Base-by-base conservation (phyloP, 2,797 vertebrate species). In the Parauchenoglanis punctatus region DNA sequence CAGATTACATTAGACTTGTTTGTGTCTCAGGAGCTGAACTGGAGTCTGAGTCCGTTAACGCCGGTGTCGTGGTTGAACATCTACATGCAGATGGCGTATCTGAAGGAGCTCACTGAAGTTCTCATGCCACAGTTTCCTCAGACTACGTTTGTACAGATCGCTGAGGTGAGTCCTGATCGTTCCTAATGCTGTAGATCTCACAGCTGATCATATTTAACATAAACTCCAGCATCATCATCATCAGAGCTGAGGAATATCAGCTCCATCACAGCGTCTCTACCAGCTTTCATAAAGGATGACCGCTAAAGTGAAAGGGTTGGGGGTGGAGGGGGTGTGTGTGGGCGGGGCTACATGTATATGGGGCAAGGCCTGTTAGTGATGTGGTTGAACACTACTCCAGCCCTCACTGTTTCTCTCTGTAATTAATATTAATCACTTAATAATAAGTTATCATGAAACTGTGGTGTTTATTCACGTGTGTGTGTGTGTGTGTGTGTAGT, bases 31-130 rank as follows among this genome's bases (percentile, higher is more conserved):
- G 97, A 97, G 91, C 96, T 99, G 85, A 96, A 98, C 2, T 99
- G 99, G 99, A 97, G 94, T 83, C 94, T 99, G 84, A 97, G 96
- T 85, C 98, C 99, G 2, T 93, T 99, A 94, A 99, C 98, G 11
- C 94, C 97, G 23, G 95, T 99, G 90, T 97, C 98, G 73, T 99
- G 98, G 99, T 95, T 99, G 83, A 99, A 97, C 15, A 94, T 98
- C 84, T 99, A 99, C 96, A 96, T 99, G 97, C 99, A 99, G 94
- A 96, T 99, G 90, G 98, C 98, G 0, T 98, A 98, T 92, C 95
- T 98, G 91, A 97, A 95, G 12, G 94, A 96, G 92, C 77, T 92
- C 7, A 87, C 96, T 87, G 93, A 97, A 91, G 95, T 99, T 87
- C 96, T 99, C 73, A 90, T 97, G 85, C 97, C 97, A 20, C 97